Evolutionary conservation across 2,797 vertebrate species (phyloP), one percentile per base, ranked within the genome.

Genomic region (Chaetophractus vellerosus): DNA sequence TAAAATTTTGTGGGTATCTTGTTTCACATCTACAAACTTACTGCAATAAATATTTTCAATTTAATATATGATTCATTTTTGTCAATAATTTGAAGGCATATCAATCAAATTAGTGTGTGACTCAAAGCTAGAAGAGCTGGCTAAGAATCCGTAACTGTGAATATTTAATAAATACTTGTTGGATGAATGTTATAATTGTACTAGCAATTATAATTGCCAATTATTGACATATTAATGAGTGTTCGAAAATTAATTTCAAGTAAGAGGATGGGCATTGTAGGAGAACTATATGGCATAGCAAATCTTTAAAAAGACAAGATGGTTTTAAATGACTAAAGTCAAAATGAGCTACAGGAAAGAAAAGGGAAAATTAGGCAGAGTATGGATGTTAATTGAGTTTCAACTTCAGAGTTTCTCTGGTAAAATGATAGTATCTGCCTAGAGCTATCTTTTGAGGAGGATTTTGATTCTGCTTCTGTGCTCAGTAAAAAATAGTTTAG

Each of bases 171-270:
- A 78, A 88, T 21, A 50, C 59, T 59, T 78, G 26, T 74, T 91
- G 33, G 19, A 28, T 88, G 28, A 71, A 88, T 50, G 26, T 31
- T 50, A 41, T 91, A 88, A 71, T 45, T 63, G 4, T 82, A 45
- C 61, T 69, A 45, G 50, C 69, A 48, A 91, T 91, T 76, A 82
- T 88, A 36, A 71, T 78, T 75, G 26, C 31, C 59, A 80, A 85
- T 21, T 68, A 72, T 74, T 80, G 48, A 74, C 31, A 72, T 78
- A 83, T 84, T 84, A 84, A 23, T 88, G 90, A 74, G 69, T 74
- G 6, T 74, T 74, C 24, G 59, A 92, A 75, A 66, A 88, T 88
- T 68, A 68, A 76, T 80, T 80, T 48, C 24, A 82, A 66, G 36
- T 84, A 55, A 64, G 23, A 78, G 23, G 48, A 45, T 61, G 59